Evolutionary conservation across 35 echinoderm and acorn worm species (phyloP), one percentile per base, ranked within the genome.

Genomic region (Diadema setosum): DNA sequence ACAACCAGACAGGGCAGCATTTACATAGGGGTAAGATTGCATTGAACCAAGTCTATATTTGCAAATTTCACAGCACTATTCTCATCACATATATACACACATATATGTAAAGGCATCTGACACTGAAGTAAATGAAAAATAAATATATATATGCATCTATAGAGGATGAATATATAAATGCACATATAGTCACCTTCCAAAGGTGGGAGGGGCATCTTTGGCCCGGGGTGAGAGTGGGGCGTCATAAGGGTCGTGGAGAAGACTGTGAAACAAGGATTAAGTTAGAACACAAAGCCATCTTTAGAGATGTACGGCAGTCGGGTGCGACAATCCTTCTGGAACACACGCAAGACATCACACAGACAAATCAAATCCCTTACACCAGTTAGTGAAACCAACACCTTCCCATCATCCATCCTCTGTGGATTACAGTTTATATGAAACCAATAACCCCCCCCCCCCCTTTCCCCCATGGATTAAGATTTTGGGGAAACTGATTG

Each of bases 221-320:
- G 94, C 94, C 81, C 94, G 61, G 25, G 94, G 94, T 35, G 94
- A 96, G 48, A 91, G 81, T 42, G 94, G 89, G 85, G 94, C 94
- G 40, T 92, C 94, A 31, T 88, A 81, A 61, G 35, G 87, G 58
- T 74, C 85, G 55, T 86, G 83, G 48, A 88, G 70, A 18, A 39
- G 65, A 88, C 86, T 87, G 83, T 74, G 65, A 80, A 90, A 94
- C 65, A 86, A 78, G 37, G 40, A 78, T 24, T 17, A 78, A 52
- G 49, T 55, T n/a, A 0, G 49, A 55, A 55, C 49, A 55, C 49
- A 55, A 55, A 0, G 21, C 21, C 49, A 55, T n/a, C n/a, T n/a
- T n/a, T n/a, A n/a, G n/a, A n/a, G n/a, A n/a, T n/a, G n/a, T n/a
- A n/a, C n/a, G n/a, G n/a, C n/a, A n/a, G n/a, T n/a, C n/a, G n/a